A percentile compares a stretch with the other conserved stretches of the same genome.
phyloP scores from a whole-genome alignment of 2,797 vertebrate genomes.

The Cephalopachus bancanus region DNA sequence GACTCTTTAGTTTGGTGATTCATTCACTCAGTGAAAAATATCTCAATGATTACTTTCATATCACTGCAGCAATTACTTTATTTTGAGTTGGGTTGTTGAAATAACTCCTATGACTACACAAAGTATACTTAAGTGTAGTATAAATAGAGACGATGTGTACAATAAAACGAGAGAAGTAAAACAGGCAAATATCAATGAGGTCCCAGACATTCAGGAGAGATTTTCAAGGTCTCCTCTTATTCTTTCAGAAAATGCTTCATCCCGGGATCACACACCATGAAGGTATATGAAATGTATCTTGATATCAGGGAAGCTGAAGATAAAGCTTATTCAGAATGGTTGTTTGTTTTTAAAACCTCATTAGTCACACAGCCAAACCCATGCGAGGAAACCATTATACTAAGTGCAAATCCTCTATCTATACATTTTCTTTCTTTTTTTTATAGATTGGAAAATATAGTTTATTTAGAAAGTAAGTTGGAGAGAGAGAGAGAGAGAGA shows the following conservation, averaged over 20 bases:
- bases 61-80: not conserved
- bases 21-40: not conserved
- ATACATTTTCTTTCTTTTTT: not conserved
- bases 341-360: not conserved
- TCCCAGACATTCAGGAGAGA: not conserved
- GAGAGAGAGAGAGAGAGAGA: no score
- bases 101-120: not conserved
- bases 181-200: not conserved
- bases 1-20: not conserved
- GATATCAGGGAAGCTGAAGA: not conserved
- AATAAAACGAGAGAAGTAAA: not conserved
- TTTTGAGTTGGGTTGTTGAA: not conserved
- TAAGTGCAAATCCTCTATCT: not conserved
- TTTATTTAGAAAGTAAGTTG: no score
- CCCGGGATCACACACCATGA: not conserved
- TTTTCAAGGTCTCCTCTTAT: not conserved
- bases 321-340: not conserved
- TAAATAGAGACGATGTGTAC: no score
- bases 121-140: not conserved
- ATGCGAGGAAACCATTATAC: not conserved
- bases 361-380: not conserved
- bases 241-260: not conserved
- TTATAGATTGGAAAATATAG: no score
- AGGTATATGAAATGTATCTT: not conserved
- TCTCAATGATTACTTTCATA: not conserved